Evolutionary conservation across 2,797 vertebrate genomes (phyloP).

Genomic region (Pyrocephalus nanus): DNA sequence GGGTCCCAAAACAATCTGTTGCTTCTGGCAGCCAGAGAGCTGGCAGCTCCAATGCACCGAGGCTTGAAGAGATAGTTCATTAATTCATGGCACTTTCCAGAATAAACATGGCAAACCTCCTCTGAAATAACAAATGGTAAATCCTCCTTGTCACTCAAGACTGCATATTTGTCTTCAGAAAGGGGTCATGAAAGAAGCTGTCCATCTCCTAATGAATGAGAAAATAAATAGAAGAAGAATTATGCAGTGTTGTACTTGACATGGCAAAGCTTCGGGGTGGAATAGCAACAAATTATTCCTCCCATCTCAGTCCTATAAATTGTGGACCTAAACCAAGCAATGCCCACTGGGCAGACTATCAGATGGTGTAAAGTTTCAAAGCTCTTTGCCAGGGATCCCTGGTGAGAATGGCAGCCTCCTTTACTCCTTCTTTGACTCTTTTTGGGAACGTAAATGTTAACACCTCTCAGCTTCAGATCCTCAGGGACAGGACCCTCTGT

Average conservation of each 20-base stretch:
- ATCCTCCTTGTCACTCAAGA: slow-evolving; percentile 56
- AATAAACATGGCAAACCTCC: slow-evolving; percentile 65
- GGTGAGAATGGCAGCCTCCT: background rate
- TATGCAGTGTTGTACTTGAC: background rate
- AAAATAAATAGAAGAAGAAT: slow-evolving; percentile 59
- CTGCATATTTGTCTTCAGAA: slow-evolving; percentile 44
- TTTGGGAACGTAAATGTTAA: background rate
- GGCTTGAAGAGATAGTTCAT: slow-evolving; percentile 67
- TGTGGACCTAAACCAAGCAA: background rate
- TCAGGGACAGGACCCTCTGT: background rate
- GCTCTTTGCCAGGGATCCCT: background rate
- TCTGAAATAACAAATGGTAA: slow-evolving; percentile 63
- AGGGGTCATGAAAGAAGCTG: slow-evolving; percentile 9
- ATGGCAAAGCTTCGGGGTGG: background rate
- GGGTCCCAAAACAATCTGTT: slow-evolving; percentile 56
- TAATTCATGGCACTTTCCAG: slow-evolving; percentile 69
- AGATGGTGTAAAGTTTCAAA: background rate
- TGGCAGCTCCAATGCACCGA: slow-evolving; percentile 45
- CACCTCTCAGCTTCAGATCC: background rate
- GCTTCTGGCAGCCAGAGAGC: slow-evolving; percentile 48
- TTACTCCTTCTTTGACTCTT: background rate
- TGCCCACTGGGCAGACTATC: background rate
- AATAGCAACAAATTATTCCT: slow-evolving; percentile 16
- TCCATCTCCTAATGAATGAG: slow-evolving; percentile 27
- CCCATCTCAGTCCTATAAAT: background rate